Conservation (phyloP, 53 echinoderm and acorn worm genomes). For the Temnopleurus reevesii region DNA sequence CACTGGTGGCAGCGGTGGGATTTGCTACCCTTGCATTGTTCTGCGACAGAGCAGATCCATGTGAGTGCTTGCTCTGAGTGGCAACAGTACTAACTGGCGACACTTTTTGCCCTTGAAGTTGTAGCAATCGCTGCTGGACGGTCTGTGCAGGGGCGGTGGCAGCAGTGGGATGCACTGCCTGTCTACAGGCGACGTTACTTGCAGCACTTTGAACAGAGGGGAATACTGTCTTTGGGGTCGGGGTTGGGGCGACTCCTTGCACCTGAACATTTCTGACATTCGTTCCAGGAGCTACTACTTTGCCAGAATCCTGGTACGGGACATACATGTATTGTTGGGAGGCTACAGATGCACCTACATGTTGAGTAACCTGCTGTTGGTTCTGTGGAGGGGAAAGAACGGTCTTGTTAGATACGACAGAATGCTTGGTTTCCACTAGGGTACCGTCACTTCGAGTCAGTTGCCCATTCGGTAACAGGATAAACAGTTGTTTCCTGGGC, state of each 20-base stretch:
- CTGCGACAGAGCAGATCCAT: too few species aligned
- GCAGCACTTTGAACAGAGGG: too few species aligned
- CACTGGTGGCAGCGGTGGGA: slow-evolving; percentile 32
- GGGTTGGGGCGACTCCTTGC: background rate
- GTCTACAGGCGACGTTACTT: too few species aligned
- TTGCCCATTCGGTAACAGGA: slow-evolving; percentile 47
- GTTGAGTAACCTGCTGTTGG: background rate
- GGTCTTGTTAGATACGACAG: background rate
- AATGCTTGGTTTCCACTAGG: background rate
- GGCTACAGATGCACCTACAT: background rate
- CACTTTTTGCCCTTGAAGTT: too few species aligned
- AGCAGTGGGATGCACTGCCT: slow-evolving; percentile 12
- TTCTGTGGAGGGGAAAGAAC: background rate
- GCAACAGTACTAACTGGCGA: too few species aligned
- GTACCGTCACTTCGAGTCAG: slow-evolving; percentile 45
- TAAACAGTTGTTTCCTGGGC: slow-evolving; percentile 9
- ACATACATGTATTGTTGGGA: background rate
- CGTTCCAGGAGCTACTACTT: background rate
- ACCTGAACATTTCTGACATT: slow-evolving; percentile 12
- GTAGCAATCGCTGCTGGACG: too few species aligned
- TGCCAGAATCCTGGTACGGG: slow-evolving; percentile 7
- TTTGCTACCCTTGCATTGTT: too few species aligned
- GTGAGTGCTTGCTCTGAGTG: too few species aligned
- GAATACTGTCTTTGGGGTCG: background rate
- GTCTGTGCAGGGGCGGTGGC: background rate